Evolutionary conservation across 2,113 vertebrate genomes (phyloP).

Genomic region (Cyanoderma ruficeps): DNA sequence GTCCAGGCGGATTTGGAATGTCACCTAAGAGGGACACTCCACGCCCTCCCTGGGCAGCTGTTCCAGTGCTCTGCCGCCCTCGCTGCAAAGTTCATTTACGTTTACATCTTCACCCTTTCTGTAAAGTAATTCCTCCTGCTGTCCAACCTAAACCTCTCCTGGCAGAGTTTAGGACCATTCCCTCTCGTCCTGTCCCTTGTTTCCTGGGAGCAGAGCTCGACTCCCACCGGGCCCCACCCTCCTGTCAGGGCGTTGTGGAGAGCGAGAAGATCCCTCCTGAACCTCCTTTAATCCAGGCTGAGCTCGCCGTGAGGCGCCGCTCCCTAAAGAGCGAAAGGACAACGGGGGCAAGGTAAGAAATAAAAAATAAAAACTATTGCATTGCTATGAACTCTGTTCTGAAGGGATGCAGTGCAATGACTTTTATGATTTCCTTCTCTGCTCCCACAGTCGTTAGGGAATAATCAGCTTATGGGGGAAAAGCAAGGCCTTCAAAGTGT

Average conservation of each 20-base stretch:
- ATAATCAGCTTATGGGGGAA: no score
- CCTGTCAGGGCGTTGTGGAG: background rate
- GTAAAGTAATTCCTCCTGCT: background rate
- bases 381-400: fast-evolving
- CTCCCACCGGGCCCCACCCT: fast-evolving
- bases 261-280: no score
- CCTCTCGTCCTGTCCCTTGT: no score
- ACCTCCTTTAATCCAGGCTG: no score
- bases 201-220: background rate
- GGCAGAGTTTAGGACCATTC: background rate
- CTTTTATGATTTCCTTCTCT: background rate
- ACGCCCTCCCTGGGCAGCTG: background rate
- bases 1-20: background rate
- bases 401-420: background rate
- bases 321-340: no score
- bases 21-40: background rate
- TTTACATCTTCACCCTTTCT: background rate
- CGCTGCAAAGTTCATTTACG: background rate
- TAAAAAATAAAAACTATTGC: background rate
- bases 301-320: background rate
- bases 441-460: background rate
- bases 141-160: background rate
- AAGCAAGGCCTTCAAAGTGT: background rate
- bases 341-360: background rate
- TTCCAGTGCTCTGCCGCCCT: background rate